Evolutionary conservation across 2,888 invertebrate species (phyloP), one percentile per base, ranked within the genome.

Genomic region (Celastrina argiolus): DNA sequence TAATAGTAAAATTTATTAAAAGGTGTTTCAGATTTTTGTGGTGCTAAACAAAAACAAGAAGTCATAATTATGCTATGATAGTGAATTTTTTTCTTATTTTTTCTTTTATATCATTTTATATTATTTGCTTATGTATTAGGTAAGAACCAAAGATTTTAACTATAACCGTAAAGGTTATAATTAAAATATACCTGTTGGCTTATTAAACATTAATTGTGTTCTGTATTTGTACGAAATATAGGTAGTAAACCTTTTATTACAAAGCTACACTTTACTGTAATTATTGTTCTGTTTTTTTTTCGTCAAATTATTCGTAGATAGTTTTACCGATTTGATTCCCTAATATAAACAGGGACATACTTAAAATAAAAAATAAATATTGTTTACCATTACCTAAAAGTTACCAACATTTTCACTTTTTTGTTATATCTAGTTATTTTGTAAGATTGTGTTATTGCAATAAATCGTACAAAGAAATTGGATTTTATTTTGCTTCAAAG

Each of bases 391-490:
- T 81, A 80, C 78, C 80, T 77, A 78, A 87, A n/a, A 90, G 90
- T 91, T 91, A 91, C 90, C 90, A 83, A 77, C 80, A 82, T 82
- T 83, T 75, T 83, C 82, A 80, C 77, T 79, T 78, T 77, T 84
- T 82, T 83, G 81, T 84, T 89, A 82, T 86, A 83, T 82, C 82
- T 81, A 79, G 80, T 85, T 85, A 80, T 88, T 84, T 58, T 84
- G 83, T 88, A 88, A 89, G 88, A 89, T 84, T 88, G 86, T 88
- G 85, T 89, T 88, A 87, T 83, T 80, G 83, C 84, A 90, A 87
- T 90, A 91, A 88, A 90, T 83, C 81, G 85, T 89, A 90, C 86
- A 87, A 87, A 83, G 81, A 79, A 66, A 61, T 66, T 65, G 67
- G 71, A 66, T 74, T 70, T 74, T 67, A 68, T 66, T 75, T 69